A percentile compares a stretch with the other conserved stretches of the same genome.
phyloP scores from a whole-genome alignment of 1,140 invertebrate genomes.

The Pachypsylla venusta region DNA sequence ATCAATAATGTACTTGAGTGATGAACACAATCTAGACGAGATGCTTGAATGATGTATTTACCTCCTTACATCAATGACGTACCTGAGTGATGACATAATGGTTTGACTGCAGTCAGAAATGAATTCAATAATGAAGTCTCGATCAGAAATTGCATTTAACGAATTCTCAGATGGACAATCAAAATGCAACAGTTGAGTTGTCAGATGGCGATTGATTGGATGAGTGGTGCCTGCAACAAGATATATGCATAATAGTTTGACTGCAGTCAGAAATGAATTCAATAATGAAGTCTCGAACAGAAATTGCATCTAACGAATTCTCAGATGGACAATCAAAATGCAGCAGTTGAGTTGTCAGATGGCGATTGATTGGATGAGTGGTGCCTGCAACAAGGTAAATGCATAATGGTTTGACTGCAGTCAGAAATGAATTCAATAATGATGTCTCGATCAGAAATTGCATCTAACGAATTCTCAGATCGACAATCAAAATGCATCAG shows the following conservation, averaged over 20 bases:
- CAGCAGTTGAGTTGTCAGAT: constrained; percentile 42
- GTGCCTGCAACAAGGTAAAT: constrained; percentile 37
- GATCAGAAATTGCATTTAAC: constrained; percentile 49
- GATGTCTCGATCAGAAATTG: constrained; percentile 37
- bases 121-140: constrained; percentile 1
- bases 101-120: neutral
- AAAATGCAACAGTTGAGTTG: constrained; percentile 50
- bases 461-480: constrained; percentile 58
- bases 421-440: constrained; percentile 1
- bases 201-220: constrained; percentile 43
- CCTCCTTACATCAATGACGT: too few species aligned
- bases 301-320: constrained; percentile 63
- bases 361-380: constrained; percentile 53
- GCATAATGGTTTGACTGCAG: neutral
- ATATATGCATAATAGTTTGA: neutral
- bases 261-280: constrained; percentile 8
- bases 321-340: constrained; percentile 43
- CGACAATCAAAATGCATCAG: constrained; percentile 45
- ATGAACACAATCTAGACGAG: too few species aligned
- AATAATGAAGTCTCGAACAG: constrained; percentile 21
- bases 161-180: constrained; percentile 48
- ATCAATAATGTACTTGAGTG: too few species aligned
- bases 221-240: constrained; percentile 63
- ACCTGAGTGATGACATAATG: too few species aligned
- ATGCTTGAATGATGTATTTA: too few species aligned